Evolutionary conservation across 2,888 invertebrate genomes (phyloP), one percentile per base, ranked within the genome.

Genomic region (Octonoba sinensis): DNA sequence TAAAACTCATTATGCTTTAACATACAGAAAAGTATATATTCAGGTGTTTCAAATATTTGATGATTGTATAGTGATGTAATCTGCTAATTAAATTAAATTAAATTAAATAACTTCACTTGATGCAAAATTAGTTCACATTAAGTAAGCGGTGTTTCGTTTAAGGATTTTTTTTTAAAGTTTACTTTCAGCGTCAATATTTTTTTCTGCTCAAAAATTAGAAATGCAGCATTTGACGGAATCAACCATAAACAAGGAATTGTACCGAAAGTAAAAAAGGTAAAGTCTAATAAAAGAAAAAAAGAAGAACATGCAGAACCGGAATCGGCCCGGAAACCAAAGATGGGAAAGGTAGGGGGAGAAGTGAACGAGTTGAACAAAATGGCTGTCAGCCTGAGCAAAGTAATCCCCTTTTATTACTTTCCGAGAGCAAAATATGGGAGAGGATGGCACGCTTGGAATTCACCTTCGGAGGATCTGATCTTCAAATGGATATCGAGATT

Each of bases 331-430:
- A 69, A 76, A 76, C 69, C 69, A 69, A 69, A 69, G 76, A 76
- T 69, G 56, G 69, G 57, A 20, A 56, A 24, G 56, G 67, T n/a
- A 59, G 20, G 22, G 36, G 54, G 62, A 36, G 46, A 44, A 62
- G 22, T 18, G 22, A 27, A 24, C 47, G 54, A 54, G 54, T 54
- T 54, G 76, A 62, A 69, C 76, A 69, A 76, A 76, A 76, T 76
- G 76, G 76, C 69, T 76, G 76, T 76, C 76, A 69, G 69, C 76
- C 69, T 69, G 69, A 76, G 60, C 46, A 56, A 60, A 69, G 76
- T 76, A 76, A 76, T 76, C 76, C 76, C 62, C 76, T 76, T 76
- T 76, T 76, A 76, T 76, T 76, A 76, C 76, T 76, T 76, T 76
- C 62, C 24, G 76, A 62, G 76, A 54, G 76, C 69, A 75, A 75